Base-by-base conservation (phyloP, 2,797 vertebrate species). In the Phrynocephalus guinanensis region DNA sequence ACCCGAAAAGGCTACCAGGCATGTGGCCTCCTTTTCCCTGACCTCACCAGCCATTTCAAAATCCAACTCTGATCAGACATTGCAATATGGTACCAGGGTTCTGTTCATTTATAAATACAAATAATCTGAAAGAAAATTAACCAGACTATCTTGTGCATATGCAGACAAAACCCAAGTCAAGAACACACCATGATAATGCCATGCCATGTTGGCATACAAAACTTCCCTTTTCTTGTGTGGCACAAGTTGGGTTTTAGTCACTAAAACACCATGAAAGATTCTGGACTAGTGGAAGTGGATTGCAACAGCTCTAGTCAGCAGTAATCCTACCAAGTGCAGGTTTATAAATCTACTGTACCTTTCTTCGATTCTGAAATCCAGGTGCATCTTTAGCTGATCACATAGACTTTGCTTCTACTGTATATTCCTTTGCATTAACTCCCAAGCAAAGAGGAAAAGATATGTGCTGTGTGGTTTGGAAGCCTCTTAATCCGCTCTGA, bases 281-380 rank as follows among this genome's bases (percentile, higher is more conserved):
- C 22, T 11, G 6, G 18, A 48, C 28, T 18, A 48, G 52, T 16
- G 20, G 33, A 10, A 66, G 1, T 11, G 2, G 18, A 38, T 15
- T 20, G 26, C 3, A 38, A 72, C 4, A 7, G 15, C 38, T 67
- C 79, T 48, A 75, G 28, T 50, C 22, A 15, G n/a, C 4, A 50
- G 28, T 33, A 76, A 38, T 77, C 52, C 3, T 13, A 70, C n/a
- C 26, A 70, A 16, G n/a, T 1, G 2, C 44, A 68, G 30, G 6
- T 70, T 56, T 16, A 24, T 60, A 33, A 9, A 70, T n/a, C 44
- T 82, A 52, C 11, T 24, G 3, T 5, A 44, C 38, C 38, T 68
- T 30, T 63, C 20, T 52, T 50, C 48, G 15, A 85, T 76, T 76
- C 80, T 82, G 26, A 83, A 82, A 83, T 83, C 28, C 33, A 8